Evolutionary conservation across 2,113 vertebrate genomes (phyloP).

Genomic region (Mellivora capensis): DNA sequence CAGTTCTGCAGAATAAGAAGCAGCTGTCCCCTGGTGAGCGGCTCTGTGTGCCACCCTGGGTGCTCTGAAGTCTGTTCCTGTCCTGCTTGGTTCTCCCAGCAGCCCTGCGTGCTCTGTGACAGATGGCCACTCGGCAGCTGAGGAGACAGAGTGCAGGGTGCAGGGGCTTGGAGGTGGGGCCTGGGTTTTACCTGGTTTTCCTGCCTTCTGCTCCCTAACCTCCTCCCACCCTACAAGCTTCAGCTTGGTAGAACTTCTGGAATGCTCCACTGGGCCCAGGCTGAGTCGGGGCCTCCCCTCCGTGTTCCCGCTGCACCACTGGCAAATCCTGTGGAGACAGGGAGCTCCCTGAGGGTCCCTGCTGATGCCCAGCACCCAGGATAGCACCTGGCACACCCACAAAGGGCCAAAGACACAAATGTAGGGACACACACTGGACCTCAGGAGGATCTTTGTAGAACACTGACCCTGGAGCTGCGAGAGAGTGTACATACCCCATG

Average conservation of each 20-base stretch:
- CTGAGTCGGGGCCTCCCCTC: accelerated
- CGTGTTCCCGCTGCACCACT: not conserved
- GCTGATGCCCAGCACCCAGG: not conserved
- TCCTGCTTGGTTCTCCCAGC: not conserved
- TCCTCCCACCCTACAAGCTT: not conserved
- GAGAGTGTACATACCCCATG: accelerated
- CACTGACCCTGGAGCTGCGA: not conserved
- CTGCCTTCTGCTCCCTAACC: not conserved
- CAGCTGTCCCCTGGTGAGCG: not conserved
- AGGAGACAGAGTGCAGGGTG: not conserved
- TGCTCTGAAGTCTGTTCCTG: not conserved
- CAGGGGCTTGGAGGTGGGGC: accelerated
- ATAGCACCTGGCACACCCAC: not conserved
- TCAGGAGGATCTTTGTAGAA: not conserved
- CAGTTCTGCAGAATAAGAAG: not conserved
- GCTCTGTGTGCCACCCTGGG: not conserved
- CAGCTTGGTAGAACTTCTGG: too few relatives aligned
- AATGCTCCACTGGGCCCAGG: not conserved
- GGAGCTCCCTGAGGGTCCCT: not conserved
- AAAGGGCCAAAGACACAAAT: not conserved
- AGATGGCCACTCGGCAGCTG: not conserved
- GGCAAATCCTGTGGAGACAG: accelerated
- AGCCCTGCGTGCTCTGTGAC: not conserved
- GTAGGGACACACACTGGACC: accelerated
- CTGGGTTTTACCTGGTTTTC: not conserved